phyloP scores from a whole-genome alignment of 2,797 vertebrate species.

The Austrolebias charrua region DNA sequence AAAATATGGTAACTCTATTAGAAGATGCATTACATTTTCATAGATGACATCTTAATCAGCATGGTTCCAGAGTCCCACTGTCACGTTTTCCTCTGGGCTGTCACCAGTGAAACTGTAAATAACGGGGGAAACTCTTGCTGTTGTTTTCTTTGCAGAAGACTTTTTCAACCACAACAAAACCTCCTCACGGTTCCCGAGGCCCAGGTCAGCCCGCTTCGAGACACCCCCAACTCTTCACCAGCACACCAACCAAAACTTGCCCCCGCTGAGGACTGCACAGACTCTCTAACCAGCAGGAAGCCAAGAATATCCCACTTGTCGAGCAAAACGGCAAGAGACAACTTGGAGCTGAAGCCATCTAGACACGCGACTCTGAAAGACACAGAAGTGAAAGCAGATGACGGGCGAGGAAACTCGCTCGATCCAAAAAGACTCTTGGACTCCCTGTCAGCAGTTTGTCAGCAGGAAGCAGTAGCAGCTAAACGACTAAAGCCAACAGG shows the following conservation, averaged over 20 bases:
- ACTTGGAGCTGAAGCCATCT: slow-evolving; percentile 44
- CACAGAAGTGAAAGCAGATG: slow-evolving; percentile 15
- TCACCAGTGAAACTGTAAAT: too few species aligned
- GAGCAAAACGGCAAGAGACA: slow-evolving; percentile 75
- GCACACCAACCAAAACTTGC: slow-evolving; percentile 79
- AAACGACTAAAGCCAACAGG: slow-evolving; percentile 66
- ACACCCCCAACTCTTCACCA: slow-evolving; percentile 81
- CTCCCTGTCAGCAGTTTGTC: slow-evolving; percentile 80
- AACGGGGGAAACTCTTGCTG: background rate
- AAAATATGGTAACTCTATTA: too few species aligned
- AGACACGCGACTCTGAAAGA: slow-evolving; percentile 55
- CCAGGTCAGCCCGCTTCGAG: slow-evolving; percentile 83
- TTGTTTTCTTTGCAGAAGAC: slow-evolving; percentile 76
- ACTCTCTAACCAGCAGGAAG: slow-evolving; percentile 86
- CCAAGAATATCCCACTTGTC: slow-evolving; percentile 86
- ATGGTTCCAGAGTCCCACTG: too few species aligned
- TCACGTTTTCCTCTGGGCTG: too few species aligned
- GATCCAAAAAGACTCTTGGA: slow-evolving; percentile 79
- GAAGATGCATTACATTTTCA: too few species aligned
- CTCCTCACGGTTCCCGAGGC: slow-evolving; percentile 73
- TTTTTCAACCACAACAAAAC: slow-evolving; percentile 82
- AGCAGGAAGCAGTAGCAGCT: slow-evolving; percentile 46
- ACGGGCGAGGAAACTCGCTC: slow-evolving; percentile 48
- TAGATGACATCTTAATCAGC: too few species aligned
- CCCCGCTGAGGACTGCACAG: slow-evolving; percentile 81